Evolutionary conservation across 2,113 vertebrate species (phyloP).

Genomic region (Sciurus niger): DNA sequence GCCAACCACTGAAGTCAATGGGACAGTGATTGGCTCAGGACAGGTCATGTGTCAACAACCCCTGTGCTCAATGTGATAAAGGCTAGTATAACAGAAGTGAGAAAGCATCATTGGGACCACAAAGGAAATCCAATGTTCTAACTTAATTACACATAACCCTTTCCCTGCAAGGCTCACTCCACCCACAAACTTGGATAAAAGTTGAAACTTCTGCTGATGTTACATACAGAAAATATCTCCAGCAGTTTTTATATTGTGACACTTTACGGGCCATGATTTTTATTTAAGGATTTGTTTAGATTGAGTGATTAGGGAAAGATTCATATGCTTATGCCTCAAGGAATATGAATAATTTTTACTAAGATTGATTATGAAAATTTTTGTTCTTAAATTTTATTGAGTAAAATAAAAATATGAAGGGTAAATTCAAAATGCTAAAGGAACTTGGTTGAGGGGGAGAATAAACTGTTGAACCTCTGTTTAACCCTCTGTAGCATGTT

Average conservation of each 20-base stretch:
- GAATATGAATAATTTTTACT: conserved; percentile 20
- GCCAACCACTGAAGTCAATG: not conserved
- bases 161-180: not conserved
- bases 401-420: conserved; percentile 53
- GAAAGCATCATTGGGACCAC: not conserved
- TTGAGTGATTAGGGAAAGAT: conserved; percentile 45
- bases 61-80: conserved; percentile 27
- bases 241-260: conserved; percentile 21
- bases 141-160: not conserved
- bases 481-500: conserved; percentile 76
- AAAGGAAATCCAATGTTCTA: conserved; percentile 34
- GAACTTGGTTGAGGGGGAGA: conserved; percentile 55
- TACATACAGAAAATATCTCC: conserved; percentile 21
- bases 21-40: not conserved
- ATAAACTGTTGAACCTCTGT: conserved; percentile 75
- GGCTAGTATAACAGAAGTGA: not conserved
- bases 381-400: conserved; percentile 66
- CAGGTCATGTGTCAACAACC: not conserved
- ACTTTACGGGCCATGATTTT: not conserved
- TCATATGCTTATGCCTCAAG: not conserved
- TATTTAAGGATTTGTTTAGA: conserved; percentile 52
- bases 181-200: conserved; percentile 34
- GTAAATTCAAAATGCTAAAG: conserved; percentile 50
- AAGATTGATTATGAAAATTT: conserved; percentile 4
- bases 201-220: conserved; percentile 34